Evolutionary conservation across 1,140 invertebrate species (phyloP).

Genomic region (Parapsyche elsis): DNA sequence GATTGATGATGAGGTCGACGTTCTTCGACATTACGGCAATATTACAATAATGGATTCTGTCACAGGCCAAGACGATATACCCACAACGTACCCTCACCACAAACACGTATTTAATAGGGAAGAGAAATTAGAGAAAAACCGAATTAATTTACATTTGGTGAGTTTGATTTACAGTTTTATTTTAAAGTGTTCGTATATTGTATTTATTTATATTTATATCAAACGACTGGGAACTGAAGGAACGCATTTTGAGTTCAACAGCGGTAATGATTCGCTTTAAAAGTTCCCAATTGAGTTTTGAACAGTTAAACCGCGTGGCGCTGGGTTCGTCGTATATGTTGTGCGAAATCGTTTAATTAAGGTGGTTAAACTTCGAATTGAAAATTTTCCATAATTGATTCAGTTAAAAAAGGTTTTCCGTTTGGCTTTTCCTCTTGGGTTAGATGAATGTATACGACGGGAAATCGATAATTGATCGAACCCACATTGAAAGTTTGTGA

Average conservation of each 20-base stretch:
- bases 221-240: no score
- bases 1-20: constrained; percentile 19
- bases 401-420: background rate
- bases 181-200: no score
- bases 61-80: background rate
- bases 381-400: no score
- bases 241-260: no score
- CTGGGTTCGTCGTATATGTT: background rate
- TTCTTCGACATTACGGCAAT: background rate
- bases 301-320: background rate
- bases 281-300: no score
- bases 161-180: no score
- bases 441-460: background rate
- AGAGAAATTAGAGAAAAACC: no score
- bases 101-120: background rate
- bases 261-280: no score
- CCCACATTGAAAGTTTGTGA: constrained; percentile 9
- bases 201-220: no score
- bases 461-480: constrained; percentile 7
- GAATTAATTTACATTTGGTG: no score
- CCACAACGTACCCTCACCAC: background rate
- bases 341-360: background rate
- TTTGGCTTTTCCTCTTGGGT: background rate
- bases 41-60: constrained; percentile 22
- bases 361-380: background rate